Evolutionary conservation across 1,140 invertebrate species (phyloP).

Genomic region (Luehdorfia chinensis): DNA sequence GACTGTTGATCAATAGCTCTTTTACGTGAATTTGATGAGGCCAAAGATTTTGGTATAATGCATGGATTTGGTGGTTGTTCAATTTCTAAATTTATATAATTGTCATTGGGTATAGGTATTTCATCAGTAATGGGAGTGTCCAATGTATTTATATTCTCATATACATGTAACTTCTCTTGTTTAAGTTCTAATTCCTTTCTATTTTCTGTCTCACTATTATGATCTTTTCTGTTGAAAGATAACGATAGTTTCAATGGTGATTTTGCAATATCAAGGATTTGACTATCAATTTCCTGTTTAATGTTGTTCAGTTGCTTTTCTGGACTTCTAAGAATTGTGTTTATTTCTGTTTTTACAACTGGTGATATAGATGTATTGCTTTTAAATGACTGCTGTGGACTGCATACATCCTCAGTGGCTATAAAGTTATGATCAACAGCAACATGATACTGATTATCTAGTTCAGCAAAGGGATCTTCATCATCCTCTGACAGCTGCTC

Average conservation of each 20-base stretch:
- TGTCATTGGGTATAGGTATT: slow-evolving; percentile 4
- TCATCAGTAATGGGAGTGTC: slow-evolving; percentile 10
- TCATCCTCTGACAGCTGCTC: slow-evolving; percentile 55
- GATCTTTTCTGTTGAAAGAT: slow-evolving; percentile 16
- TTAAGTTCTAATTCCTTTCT: slow-evolving; percentile 12
- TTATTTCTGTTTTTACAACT: slow-evolving; percentile 15
- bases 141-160: slow-evolving; percentile 10
- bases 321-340: slow-evolving; percentile 20
- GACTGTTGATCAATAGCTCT: slow-evolving; percentile 58
- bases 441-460: slow-evolving; percentile 70
- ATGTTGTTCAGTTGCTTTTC: slow-evolving; percentile 21
- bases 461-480: slow-evolving; percentile 65
- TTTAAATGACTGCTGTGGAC: slow-evolving; percentile 21
- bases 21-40: slow-evolving; percentile 45
- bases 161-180: slow-evolving; percentile 9
- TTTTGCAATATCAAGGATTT: slow-evolving; percentile 32
- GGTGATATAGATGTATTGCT: slow-evolving; percentile 3
- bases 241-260: slow-evolving; percentile 29
- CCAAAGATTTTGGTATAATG: slow-evolving; percentile 24
- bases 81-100: slow-evolving; percentile 15
- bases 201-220: slow-evolving; percentile 20
- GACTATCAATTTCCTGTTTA: slow-evolving; percentile 37
- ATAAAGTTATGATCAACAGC: slow-evolving; percentile 65
- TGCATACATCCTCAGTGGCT: slow-evolving; percentile 42
- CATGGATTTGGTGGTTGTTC: slow-evolving; percentile 24